Conservation (phyloP, 2,113 vertebrate genomes). For the Lepisosteus osseus region DNA sequence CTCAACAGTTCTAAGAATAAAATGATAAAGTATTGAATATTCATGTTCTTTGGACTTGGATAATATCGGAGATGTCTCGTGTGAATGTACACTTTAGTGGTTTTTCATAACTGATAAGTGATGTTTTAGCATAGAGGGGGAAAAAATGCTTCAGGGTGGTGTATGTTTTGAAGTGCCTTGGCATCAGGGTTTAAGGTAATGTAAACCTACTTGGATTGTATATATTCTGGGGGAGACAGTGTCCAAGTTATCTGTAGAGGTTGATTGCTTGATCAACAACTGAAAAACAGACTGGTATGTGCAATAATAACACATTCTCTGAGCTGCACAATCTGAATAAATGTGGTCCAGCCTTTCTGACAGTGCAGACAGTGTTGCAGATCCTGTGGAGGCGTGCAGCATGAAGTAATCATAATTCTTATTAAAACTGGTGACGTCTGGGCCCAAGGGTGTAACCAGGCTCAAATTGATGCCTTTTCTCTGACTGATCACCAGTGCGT, state of each 20-base stretch:
- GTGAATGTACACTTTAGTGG: neutral
- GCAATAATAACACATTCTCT: neutral
- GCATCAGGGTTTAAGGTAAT: neutral
- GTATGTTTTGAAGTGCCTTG: neutral
- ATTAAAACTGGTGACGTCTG: slow-evolving; percentile 77
- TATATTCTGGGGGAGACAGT: neutral
- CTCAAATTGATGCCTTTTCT: slow-evolving; percentile 81
- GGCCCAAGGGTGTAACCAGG: slow-evolving; percentile 71
- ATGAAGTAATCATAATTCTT: slow-evolving; percentile 80
- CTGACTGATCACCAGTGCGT: slow-evolving; percentile 78
- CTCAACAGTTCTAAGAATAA: too few species aligned
- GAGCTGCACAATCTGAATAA: neutral
- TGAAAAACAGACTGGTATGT: neutral
- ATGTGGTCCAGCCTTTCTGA: slow-evolving; percentile 3
- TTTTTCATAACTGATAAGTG: neutral
- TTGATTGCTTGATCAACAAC: neutral
- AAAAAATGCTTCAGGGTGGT: neutral
- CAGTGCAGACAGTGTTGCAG: neutral
- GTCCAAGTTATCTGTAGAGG: neutral
- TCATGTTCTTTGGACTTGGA: too few species aligned
- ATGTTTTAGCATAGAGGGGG: neutral
- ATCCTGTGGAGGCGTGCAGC: slow-evolving; percentile 67
- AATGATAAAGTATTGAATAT: too few species aligned
- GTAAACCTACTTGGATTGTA: neutral
- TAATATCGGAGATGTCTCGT: too few species aligned